Base-by-base conservation (phyloP, 2,888 invertebrate genomes). In the Oligia strigilis region DNA sequence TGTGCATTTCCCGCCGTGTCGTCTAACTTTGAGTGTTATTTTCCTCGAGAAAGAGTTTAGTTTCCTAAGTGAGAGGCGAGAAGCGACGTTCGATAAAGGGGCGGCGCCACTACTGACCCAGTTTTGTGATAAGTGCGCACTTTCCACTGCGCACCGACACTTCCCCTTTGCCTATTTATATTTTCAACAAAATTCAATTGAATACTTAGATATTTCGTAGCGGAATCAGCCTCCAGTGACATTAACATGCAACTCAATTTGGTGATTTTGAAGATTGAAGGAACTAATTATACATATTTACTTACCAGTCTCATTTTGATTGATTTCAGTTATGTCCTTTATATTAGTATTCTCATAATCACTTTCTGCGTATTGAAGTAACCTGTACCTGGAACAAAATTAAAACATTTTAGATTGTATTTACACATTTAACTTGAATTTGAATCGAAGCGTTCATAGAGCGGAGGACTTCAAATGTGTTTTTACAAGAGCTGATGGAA, bases 41-140 rank as follows among this genome's bases (percentile, higher is more conserved):
- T 87, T 88, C 90, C 91, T 88, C 80, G 85, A 77, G 79, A 90
- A 92, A 97, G 92, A 91, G 96, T 94, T 92, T 93, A 94, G 93
- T 95, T 95, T 83, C 93, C 89, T 87, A 89, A 92, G 92, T 90
- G 90, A 86, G 86, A 89, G 85, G 89, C 83, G 86, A 87, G 89
- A 88, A 91, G 91, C 87, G 92, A 89, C 94, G 97, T 94, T 97
- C 97, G 94, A 97, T 97, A 97, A 96, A 96, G 94, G 96, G 97
- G 97, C 96, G 97, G 95, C 90, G 94, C 94, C 90, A 96, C 97
- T 97, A 97, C 96, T 97, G 97, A 97, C 97, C 97, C 93, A 97
- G 94, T 97, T 97, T 94, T 92, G 93, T 93, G 94, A 95, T 94
- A 95, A 96, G 95, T 97, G 97, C 97, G 97, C 97, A 94, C 93